phyloP scores from a whole-genome alignment of 1,140 invertebrate species.

The Sesamia nonagrioides region DNA sequence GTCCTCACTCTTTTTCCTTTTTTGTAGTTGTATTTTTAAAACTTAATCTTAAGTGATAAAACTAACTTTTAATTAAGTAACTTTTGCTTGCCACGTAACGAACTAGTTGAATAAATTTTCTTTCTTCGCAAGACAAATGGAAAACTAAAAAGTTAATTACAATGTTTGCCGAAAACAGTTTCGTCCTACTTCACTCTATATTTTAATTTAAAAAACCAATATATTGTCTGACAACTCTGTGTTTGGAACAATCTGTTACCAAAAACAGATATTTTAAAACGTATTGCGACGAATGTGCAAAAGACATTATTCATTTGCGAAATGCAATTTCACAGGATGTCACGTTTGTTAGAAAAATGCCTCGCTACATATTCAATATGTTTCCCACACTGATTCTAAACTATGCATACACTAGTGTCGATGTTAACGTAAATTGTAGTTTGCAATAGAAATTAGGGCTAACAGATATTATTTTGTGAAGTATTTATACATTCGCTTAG shows the following conservation, averaged over 20 bases:
- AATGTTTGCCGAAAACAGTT: not conserved
- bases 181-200: not conserved
- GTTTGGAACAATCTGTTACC: slow-evolving; percentile 24
- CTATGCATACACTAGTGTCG: slow-evolving; percentile 54
- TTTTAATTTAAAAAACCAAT: slow-evolving; percentile 27
- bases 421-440: slow-evolving; percentile 36
- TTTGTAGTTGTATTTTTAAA: slow-evolving; percentile 2
- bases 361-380: slow-evolving; percentile 73
- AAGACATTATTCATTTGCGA: slow-evolving; percentile 63
- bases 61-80: slow-evolving; percentile 26
- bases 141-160: slow-evolving; percentile 39
- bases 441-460: slow-evolving; percentile 44
- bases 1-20: not conserved
- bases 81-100: slow-evolving; percentile 4
- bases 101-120: slow-evolving; percentile 26
- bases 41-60: slow-evolving; percentile 11
- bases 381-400: slow-evolving; percentile 71
- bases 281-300: slow-evolving; percentile 23
- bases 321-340: slow-evolving; percentile 79
- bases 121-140: not conserved
- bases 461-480: slow-evolving; percentile 29
- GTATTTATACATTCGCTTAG: not conserved
- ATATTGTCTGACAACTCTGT: not conserved
- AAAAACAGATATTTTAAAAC: slow-evolving; percentile 40
- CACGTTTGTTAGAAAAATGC: slow-evolving; percentile 77